phyloP scores from a whole-genome alignment of 1,140 invertebrate species.

The Heliconius himera region DNA sequence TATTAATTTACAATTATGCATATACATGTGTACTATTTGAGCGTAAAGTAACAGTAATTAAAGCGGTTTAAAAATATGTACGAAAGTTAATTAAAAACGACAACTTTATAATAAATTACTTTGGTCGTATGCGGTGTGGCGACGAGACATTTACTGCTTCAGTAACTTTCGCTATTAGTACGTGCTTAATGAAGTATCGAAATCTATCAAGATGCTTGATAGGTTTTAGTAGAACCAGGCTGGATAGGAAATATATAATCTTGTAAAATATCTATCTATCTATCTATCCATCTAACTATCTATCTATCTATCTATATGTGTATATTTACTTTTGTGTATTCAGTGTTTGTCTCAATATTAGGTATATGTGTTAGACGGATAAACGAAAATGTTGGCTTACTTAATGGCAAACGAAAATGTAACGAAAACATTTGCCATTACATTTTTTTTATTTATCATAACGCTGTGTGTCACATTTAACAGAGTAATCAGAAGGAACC shows the following conservation, averaged over 20 bases:
- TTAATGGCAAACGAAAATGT: too few species aligned
- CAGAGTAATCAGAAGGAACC: too few species aligned
- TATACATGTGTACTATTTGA: neutral
- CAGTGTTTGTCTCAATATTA: too few species aligned
- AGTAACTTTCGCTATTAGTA: conserved; percentile 37
- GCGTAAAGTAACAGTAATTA: neutral
- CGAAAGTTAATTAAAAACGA: conserved; percentile 27
- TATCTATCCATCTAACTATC: conserved; percentile 14
- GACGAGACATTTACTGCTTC: conserved; percentile 35
- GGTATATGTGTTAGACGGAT: too few species aligned
- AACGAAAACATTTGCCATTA: too few species aligned
- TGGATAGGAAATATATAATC: conserved; percentile 21
- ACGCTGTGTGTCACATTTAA: too few species aligned
- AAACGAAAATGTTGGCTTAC: too few species aligned
- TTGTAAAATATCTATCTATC: neutral
- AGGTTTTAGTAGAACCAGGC: conserved; percentile 29
- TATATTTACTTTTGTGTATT: neutral
- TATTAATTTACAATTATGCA: neutral
- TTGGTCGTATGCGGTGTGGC: conserved; percentile 22
- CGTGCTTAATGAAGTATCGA: conserved; percentile 40
- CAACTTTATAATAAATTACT: conserved; percentile 22
- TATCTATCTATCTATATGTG: neutral
- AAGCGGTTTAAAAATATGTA: neutral
- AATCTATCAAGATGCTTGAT: conserved; percentile 41
- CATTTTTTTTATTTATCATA: too few species aligned